Evolutionary conservation across 2,888 invertebrate species (phyloP).

Genomic region (Hemaris fuciformis): DNA sequence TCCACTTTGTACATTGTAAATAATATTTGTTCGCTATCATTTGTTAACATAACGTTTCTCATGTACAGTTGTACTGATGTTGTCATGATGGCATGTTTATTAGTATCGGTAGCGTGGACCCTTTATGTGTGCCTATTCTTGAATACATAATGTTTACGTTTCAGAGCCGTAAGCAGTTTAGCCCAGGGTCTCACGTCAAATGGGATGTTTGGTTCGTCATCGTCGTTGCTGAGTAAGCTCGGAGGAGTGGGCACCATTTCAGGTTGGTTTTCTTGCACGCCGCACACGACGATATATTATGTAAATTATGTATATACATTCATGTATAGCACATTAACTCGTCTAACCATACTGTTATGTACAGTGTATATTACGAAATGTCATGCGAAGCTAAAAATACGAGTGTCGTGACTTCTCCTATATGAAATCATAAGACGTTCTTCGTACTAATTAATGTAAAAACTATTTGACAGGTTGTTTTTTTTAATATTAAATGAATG

Average conservation of each 20-base stretch:
- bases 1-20: conserved; percentile 55
- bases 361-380: conserved; percentile 15
- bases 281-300: conserved; percentile 16
- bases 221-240: conserved; percentile 82
- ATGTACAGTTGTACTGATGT: conserved; percentile 54
- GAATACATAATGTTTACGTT: conserved; percentile 58
- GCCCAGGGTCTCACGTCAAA: conserved; percentile 84
- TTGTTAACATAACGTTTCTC: conserved; percentile 45
- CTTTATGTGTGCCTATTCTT: conserved; percentile 33
- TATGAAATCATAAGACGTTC: background rate
- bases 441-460: background rate
- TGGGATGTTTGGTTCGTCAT: conserved; percentile 89
- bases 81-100: conserved; percentile 45
- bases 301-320: conserved; percentile 17
- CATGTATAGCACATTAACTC: conserved; percentile 8
- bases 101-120: background rate
- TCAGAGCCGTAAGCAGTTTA: conserved; percentile 78
- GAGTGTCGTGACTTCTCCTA: background rate
- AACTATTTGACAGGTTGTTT: background rate
- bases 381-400: background rate
- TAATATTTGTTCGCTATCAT: conserved; percentile 48
- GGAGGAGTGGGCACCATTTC: conserved; percentile 78
- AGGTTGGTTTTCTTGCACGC: conserved; percentile 54
- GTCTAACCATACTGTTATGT: conserved; percentile 24
- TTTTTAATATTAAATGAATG: background rate